Base-by-base conservation (phyloP, 2,888 invertebrate species). In the Microdon myrmicae region DNA sequence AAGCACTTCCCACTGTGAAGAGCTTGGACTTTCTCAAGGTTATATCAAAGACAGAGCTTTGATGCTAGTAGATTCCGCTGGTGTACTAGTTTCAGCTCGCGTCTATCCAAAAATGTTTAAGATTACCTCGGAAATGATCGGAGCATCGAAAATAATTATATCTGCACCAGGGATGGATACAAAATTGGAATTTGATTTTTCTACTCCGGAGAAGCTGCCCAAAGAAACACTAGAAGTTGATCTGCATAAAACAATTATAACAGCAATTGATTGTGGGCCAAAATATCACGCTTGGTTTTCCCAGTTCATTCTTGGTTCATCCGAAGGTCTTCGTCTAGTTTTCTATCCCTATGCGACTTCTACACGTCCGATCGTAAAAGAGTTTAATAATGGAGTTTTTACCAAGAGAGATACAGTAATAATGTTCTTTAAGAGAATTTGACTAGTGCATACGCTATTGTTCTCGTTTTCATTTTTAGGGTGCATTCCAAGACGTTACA, bases 241-340 rank as follows among this genome's bases (percentile, higher is more conserved):
- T 0, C 82, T 88, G 1, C 87, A 86, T 86, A 82, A 83, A 8
- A 80, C 80, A 1, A 71, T 80, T 0, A 82, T 89, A 1, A 80
- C 83, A 0, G 88, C 87, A 0, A 81, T 85, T 69, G 87, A 91
- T 72, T 92, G 92, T 73, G 92, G 92, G 0, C 84, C 84, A 53
- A 85, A 85, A 66, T 86, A 84, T 7, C 85, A 88, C 10, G 83
- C 85, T 44, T 93, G 93, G 93, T 81, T 93, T 71, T 86, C 88
- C 0, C 83, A 81, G 32, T 73, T 14, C 12, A 70, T 79, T 35
- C 39, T 75, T 2, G 80, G 81, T 39, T 79, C 84, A 34, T 77
- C 82, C 6, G 72, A 71, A 0, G 85, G 82, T 3, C 78, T 84
- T 29, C 82, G 84, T 35, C 76, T 88, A 38, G 86, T 85, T 2